Conservation (phyloP, 1,140 invertebrate species). For the Proales similis region DNA sequence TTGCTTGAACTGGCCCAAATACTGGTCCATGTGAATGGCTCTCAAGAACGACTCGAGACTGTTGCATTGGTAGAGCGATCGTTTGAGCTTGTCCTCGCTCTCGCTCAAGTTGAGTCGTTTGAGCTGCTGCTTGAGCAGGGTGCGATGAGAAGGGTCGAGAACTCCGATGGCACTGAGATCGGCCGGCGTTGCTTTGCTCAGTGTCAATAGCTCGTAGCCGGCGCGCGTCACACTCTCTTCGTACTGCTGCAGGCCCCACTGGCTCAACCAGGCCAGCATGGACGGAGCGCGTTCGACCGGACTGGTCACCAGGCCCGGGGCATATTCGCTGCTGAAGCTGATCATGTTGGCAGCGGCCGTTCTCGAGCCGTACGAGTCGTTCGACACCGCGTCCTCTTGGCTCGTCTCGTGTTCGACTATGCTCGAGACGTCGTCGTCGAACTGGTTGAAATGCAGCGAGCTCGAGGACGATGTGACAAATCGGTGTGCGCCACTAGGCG, state of each 20-base stretch:
- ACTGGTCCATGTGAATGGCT: conserved; percentile 79
- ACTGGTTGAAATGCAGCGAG: too few relatives aligned
- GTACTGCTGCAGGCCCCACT: conserved; percentile 92
- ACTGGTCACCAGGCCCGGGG: too few relatives aligned
- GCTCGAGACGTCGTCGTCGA: too few relatives aligned
- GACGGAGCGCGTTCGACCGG: too few relatives aligned
- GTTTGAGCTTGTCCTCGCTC: not conserved
- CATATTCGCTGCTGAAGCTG: too few relatives aligned
- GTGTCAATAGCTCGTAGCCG: conserved; percentile 93
- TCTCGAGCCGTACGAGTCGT: too few relatives aligned
- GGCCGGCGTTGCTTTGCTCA: conserved; percentile 94
- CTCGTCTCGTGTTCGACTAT: too few relatives aligned
- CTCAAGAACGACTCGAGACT: conserved; percentile 75
- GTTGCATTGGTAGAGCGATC: not conserved
- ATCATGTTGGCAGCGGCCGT: too few relatives aligned
- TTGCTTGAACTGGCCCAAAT: conserved; percentile 77
- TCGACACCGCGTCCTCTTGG: too few relatives aligned
- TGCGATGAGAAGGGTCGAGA: conserved; percentile 92
- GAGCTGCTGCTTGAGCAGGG: conserved; percentile 89
- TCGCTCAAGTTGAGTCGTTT: conserved; percentile 51
- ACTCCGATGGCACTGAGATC: conserved; percentile 73
- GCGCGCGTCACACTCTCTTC: conserved; percentile 82
- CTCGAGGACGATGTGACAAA: too few relatives aligned
- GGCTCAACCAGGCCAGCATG: conserved; percentile 79
- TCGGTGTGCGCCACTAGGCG: too few relatives aligned